A percentile compares a stretch with the other conserved stretches of the same genome.
Evolutionary conservation across 2,113 vertebrate species (phyloP).

Genomic region (Scatophagus argus): DNA sequence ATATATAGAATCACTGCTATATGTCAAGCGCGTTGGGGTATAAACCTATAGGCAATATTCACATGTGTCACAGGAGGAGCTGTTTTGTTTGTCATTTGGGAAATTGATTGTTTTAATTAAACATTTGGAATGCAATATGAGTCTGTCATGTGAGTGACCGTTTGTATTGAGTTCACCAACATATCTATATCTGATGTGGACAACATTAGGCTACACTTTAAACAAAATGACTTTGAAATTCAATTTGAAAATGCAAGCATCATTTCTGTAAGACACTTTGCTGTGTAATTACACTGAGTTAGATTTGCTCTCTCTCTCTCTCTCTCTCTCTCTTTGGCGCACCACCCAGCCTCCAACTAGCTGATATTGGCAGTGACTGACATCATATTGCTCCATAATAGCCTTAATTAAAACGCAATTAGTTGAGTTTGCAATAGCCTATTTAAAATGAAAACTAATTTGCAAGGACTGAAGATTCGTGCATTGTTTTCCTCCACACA

Average conservation of each 20-base stretch:
- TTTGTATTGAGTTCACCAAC: conserved; percentile 29
- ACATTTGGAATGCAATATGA: conserved; percentile 34
- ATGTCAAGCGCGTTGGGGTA: conserved; percentile 34
- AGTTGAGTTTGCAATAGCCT: background rate
- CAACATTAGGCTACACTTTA: conserved; percentile 24
- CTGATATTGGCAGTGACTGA: conserved; percentile 30
- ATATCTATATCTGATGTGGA: conserved; percentile 6
- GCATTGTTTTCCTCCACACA: conserved; percentile 2
- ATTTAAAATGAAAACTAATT: conserved; percentile 33
- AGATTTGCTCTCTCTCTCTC: background rate
- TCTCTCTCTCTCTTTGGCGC: conserved; percentile 26
- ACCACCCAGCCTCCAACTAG: conserved; percentile 33
- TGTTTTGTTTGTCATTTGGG: conserved; percentile 20
- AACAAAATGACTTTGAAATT: conserved; percentile 25
- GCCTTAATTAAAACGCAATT: conserved; percentile 47
- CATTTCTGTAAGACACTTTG: conserved; percentile 27
- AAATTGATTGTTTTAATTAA: conserved; percentile 48
- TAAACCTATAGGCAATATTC: background rate
- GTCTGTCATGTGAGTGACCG: conserved; percentile 14
- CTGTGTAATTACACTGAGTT: conserved; percentile 21
- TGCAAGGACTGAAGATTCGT: background rate
- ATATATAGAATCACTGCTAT: background rate
- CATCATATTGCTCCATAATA: conserved; percentile 39
- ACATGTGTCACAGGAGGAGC: conserved; percentile 20
- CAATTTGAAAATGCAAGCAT: conserved; percentile 10